Evolutionary conservation across 2,888 invertebrate genomes (phyloP).

Genomic region (Drosophila ezoana): DNA sequence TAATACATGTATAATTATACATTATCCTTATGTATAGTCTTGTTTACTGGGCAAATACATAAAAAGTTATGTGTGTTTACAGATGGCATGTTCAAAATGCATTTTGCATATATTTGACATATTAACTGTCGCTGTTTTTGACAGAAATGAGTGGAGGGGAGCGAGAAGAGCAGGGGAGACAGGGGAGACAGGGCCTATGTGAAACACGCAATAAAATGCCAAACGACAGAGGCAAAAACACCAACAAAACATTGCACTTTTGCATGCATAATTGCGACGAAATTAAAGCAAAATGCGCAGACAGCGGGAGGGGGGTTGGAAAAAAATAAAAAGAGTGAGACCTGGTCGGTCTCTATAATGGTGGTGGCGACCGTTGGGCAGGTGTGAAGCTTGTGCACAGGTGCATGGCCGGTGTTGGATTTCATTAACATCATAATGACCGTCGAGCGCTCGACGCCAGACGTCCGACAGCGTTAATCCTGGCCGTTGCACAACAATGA

Average conservation of each 20-base stretch:
- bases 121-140: constrained; percentile 63
- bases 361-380: constrained; percentile 30
- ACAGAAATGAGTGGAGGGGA: constrained; percentile 10
- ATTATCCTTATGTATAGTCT: constrained; percentile 1
- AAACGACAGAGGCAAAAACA: constrained; percentile 49
- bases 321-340: constrained; percentile 15
- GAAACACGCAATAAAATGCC: constrained; percentile 71
- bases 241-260: constrained; percentile 75
- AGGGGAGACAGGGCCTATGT: constrained; percentile 25
- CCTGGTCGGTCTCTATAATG: constrained; percentile 9
- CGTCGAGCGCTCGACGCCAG: constrained; percentile 46
- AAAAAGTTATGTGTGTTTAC: constrained; percentile 19
- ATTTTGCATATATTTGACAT: constrained; percentile 70
- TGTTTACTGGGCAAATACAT: constrained; percentile 24
- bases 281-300: constrained; percentile 74
- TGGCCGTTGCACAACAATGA: constrained; percentile 33
- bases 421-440: constrained; percentile 80
- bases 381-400: constrained; percentile 75
- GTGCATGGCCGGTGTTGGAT: constrained; percentile 74
- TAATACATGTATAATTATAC: constrained; percentile 27
- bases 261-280: constrained; percentile 77
- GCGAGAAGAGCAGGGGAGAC: neutral
- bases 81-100: constrained; percentile 51
- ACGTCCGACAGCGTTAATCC: constrained; percentile 69
- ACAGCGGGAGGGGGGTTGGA: constrained; percentile 3